Evolutionary conservation across 2,113 vertebrate genomes (phyloP).

Genomic region (Dromiciops gliroides): DNA sequence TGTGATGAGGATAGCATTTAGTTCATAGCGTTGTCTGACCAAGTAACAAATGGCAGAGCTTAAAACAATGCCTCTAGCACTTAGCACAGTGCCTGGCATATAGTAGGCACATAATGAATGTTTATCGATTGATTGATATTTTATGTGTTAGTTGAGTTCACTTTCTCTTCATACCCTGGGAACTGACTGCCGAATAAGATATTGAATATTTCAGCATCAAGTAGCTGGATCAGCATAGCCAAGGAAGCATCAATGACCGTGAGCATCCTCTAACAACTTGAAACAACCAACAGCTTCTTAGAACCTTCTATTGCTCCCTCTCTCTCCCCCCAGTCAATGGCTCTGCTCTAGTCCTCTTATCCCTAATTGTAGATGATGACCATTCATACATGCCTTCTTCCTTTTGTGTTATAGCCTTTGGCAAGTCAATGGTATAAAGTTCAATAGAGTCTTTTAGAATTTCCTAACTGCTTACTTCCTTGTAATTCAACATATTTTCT

Average conservation of each 20-base stretch:
- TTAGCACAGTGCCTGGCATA: neutral
- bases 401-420: neutral
- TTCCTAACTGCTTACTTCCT: neutral
- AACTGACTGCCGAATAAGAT: neutral
- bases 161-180: neutral
- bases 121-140: neutral
- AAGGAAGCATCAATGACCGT: neutral
- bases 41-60: neutral
- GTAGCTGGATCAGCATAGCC: neutral
- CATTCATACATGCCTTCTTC: neutral
- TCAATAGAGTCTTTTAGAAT: neutral
- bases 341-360: neutral
- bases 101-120: neutral
- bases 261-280: neutral
- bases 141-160: neutral
- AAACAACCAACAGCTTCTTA: neutral
- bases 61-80: neutral
- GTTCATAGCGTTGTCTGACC: neutral
- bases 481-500: neutral
- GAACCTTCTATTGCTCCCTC: neutral
- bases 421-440: neutral
- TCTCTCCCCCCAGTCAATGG: neutral
- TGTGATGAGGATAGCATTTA: neutral
- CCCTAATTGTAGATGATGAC: neutral
- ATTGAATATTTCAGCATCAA: neutral